A percentile compares a stretch with the other conserved stretches of the same genome.
phyloP scores from a whole-genome alignment of 2,113 vertebrate species.

The Psephotus haematonotus region DNA sequence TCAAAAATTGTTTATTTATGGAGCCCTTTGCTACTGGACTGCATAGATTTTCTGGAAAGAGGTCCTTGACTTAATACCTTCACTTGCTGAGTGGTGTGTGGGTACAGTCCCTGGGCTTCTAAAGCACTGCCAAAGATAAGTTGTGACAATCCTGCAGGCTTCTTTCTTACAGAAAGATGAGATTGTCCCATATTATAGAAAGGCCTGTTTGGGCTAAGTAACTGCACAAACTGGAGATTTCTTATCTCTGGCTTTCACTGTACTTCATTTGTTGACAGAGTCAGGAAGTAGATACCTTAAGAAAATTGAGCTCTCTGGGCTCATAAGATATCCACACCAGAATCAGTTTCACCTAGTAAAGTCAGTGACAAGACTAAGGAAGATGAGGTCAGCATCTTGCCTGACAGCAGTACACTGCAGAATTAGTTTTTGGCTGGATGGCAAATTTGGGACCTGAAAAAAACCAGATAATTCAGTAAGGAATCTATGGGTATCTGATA shows the following conservation, averaged over 20 bases:
- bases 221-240: neutral
- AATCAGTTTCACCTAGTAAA: neutral
- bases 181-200: neutral
- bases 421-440: neutral
- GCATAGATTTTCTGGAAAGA: neutral
- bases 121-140: neutral
- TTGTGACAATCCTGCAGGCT: neutral
- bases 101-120: neutral
- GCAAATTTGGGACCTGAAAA: neutral
- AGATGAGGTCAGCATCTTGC: neutral
- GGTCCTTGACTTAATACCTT: neutral
- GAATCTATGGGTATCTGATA: neutral
- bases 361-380: neutral
- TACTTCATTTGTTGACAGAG: neutral
- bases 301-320: neutral
- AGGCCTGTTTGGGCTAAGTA: neutral
- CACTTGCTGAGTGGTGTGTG: neutral
- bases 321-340: neutral
- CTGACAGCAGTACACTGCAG: neutral
- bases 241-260: neutral
- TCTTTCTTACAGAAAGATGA: neutral
- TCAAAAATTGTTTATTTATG: neutral
- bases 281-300: neutral
- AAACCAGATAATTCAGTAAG: neutral
- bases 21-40: neutral